Evolutionary conservation across 2,113 vertebrate species (phyloP).

Genomic region (Neotragus moschatus): DNA sequence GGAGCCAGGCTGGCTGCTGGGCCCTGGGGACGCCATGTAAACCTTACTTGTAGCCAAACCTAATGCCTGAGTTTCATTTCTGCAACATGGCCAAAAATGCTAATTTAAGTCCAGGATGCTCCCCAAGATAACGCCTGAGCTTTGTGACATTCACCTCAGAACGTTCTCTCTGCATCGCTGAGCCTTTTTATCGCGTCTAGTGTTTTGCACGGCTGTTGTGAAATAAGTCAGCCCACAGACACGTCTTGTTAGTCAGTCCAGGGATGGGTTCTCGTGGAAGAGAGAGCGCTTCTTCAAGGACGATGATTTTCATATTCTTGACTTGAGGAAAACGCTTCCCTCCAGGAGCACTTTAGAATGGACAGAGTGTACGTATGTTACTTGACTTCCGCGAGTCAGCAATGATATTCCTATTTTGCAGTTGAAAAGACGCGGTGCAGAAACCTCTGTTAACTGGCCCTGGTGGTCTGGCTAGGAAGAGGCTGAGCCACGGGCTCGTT

Average conservation of each 20-base stretch:
- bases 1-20: background rate
- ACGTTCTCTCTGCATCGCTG: background rate
- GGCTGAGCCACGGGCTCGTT: background rate
- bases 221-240: background rate
- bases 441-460: background rate
- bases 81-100: background rate
- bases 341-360: background rate
- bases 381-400: background rate
- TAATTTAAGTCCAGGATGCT: too few species aligned
- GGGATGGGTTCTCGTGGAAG: background rate
- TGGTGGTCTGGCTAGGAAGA: background rate
- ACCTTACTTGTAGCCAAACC: background rate
- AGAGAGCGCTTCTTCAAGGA: background rate
- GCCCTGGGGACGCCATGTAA: too few species aligned
- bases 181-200: fast-evolving
- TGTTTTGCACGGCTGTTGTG: background rate
- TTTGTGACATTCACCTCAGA: background rate
- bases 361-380: background rate
- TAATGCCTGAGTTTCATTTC: background rate
- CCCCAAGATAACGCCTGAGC: background rate
- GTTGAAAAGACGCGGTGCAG: background rate
- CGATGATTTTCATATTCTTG: background rate
- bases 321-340: background rate
- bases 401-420: background rate
- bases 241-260: background rate